Percentiles rank a stretch among this genome's conserved stretches.
Evolutionary conservation across 2,113 vertebrate species (phyloP).

Genomic region (Benitochromis conjunctus): DNA sequence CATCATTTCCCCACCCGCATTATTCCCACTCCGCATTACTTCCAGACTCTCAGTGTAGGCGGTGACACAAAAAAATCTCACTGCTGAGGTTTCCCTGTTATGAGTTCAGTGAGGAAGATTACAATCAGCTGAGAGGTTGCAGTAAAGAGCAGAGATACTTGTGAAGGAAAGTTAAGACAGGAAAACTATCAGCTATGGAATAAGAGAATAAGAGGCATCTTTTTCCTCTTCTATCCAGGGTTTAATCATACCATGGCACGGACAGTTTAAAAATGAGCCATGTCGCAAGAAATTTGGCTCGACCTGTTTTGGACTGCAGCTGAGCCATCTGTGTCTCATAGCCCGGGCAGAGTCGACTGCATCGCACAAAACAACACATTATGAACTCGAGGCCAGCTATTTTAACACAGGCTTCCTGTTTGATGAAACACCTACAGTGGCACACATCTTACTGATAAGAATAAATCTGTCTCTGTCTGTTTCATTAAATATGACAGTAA

Average conservation of each 20-base stretch:
- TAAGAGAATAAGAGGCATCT: background rate
- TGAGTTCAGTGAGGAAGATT: slow-evolving; percentile 4
- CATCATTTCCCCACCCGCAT: background rate
- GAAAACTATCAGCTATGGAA: background rate
- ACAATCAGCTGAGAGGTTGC: background rate
- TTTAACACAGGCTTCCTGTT: slow-evolving; percentile 1
- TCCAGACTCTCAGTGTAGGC: background rate
- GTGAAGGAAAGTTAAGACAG: background rate
- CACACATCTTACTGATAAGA: background rate
- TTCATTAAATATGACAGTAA: background rate
- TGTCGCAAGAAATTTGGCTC: slow-evolving; percentile 42
- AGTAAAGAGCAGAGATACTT: background rate
- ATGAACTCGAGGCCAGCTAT: slow-evolving; percentile 15
- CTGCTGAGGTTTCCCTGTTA: background rate
- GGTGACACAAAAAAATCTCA: background rate
- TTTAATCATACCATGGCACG: slow-evolving; percentile 1
- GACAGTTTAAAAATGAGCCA: slow-evolving; percentile 16
- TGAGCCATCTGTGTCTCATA: slow-evolving; percentile 60
- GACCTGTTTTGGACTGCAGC: slow-evolving; percentile 34
- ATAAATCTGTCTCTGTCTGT: background rate
- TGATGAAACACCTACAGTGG: background rate
- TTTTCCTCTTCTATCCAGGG: background rate
- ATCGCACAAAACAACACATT: background rate
- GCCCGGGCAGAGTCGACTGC: slow-evolving; percentile 27
- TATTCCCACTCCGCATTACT: background rate